Percentiles rank a stretch among this genome's conserved stretches.
Conservation (phyloP, 2,888 invertebrate genomes). For the Timandra comae region DNA sequence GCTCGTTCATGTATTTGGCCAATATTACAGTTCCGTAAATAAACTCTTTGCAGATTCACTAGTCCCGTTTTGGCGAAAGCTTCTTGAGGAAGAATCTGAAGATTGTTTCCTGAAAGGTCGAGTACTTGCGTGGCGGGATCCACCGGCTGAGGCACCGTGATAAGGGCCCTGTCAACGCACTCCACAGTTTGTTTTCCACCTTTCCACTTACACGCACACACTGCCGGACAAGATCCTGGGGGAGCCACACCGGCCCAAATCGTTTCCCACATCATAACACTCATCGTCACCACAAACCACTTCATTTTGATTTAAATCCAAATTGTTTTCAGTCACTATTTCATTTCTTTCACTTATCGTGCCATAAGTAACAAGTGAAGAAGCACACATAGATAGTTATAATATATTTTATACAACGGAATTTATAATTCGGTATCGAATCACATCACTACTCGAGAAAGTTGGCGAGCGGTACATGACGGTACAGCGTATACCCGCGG, state of each 20-base stretch:
- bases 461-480: conserved; percentile 79
- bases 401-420: conserved; percentile 36
- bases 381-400: conserved; percentile 31
- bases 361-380: conserved; percentile 26
- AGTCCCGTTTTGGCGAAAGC: conserved; percentile 88
- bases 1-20: conserved; percentile 91
- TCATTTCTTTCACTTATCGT: conserved; percentile 38
- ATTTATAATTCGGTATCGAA: conserved; percentile 60
- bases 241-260: conserved; percentile 63
- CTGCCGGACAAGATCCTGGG: conserved; percentile 81
- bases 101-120: conserved; percentile 91
- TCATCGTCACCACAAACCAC: conserved; percentile 67
- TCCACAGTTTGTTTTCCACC: conserved; percentile 95
- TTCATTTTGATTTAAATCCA: conserved; percentile 59
- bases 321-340: conserved; percentile 45
- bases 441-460: conserved; percentile 76
- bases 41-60: conserved; percentile 90
- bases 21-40: conserved; percentile 88
- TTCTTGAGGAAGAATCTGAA: conserved; percentile 88
- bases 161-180: conserved; percentile 89
- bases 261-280: conserved; percentile 62
- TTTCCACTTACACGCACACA: conserved; percentile 95
- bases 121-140: conserved; percentile 94
- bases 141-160: conserved; percentile 89
- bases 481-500: conserved; percentile 68